Conservation (phyloP, 2,888 invertebrate genomes). For the Pollenia amentaria region DNA sequence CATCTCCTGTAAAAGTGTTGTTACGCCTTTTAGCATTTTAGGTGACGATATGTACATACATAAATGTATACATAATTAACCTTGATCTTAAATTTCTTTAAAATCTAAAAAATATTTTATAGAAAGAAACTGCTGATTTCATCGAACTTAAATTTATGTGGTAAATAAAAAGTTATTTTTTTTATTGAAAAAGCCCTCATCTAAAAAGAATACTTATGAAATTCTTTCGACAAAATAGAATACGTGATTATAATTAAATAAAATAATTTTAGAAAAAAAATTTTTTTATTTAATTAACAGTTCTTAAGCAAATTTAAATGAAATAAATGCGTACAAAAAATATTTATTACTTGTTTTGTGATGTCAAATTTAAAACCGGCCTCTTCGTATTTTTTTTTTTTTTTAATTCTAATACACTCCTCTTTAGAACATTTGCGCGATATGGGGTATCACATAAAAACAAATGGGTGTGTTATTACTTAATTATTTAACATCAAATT, state of each 20-base stretch:
- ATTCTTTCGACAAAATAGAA: not conserved
- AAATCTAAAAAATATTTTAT: not conserved
- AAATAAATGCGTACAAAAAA: not conserved
- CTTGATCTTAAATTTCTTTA: conserved; percentile 1
- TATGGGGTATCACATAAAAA: not conserved
- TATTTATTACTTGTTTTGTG: conserved; percentile 13
- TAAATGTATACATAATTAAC: conserved; percentile 1
- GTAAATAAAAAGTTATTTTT: too few species aligned
- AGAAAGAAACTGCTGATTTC: too few species aligned
- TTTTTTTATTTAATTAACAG: not conserved
- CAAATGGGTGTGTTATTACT: conserved; percentile 25
- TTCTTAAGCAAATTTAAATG: not conserved
- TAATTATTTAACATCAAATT: not conserved
- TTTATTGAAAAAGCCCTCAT: not conserved
- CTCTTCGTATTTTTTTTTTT: not conserved
- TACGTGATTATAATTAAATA: not conserved
- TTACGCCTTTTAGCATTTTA: too few species aligned
- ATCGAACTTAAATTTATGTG: too few species aligned
- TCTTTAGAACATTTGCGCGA: not conserved
- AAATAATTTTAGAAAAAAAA: not conserved
- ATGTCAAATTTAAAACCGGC: conserved; percentile 30
- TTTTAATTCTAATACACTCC: not conserved
- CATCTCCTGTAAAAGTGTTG: too few species aligned
- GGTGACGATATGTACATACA: too few species aligned
- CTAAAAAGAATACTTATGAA: not conserved